Base-by-base conservation (phyloP, 1,140 invertebrate species). In the Pogonognathellus flavescens region DNA sequence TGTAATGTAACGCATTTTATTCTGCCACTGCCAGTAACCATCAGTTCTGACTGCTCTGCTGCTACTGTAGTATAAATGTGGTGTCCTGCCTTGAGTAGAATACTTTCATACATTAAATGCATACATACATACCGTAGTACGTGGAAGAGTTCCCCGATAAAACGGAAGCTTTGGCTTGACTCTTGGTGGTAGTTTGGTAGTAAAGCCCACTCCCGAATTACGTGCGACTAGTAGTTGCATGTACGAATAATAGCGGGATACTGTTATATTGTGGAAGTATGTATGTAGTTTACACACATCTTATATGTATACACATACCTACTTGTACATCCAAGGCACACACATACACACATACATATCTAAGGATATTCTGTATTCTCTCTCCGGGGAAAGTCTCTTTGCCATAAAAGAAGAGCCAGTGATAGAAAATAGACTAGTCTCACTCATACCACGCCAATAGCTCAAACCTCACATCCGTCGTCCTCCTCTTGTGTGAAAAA, bases 141-240 rank as follows among this genome's bases (percentile, higher is more conserved):
- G 14, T 25, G 62, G 62, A 31, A 66, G 22, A 25, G 62, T 25
- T 25, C 20, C 20, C 62, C 62, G 62, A 66, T 66, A 66, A 66
- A 66, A 66, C 62, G 62, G 62, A 66, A 66, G 62, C 62, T 25
- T 66, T 66, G 62, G 25, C 62, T 66, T 66, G 62, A 66, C 62
- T 66, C 62, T 25, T 66, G 62, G 62, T 66, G 62, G 62, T 66
- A 66, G 62, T 66, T 66, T 10, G 14, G 62, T 31, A 66, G 62
- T 66, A 31, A 25, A 66, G 62, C 62, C 62, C 62, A 66, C 20
- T 66, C 18, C 20, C 22, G 20, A 66, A 66, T 66, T 66, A 66
- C 62, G 62, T 66, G 62, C 62, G 62, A 66, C 25, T 41, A 41
- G 31, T 41, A 41, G 31, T 41, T 41, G 31, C 31, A 41, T 41